These are phyloP conservation scores for Drosophila miranda DNA, from an alignment of 1,140 invertebrate genomes.

Conservation along the genomic window DNA sequence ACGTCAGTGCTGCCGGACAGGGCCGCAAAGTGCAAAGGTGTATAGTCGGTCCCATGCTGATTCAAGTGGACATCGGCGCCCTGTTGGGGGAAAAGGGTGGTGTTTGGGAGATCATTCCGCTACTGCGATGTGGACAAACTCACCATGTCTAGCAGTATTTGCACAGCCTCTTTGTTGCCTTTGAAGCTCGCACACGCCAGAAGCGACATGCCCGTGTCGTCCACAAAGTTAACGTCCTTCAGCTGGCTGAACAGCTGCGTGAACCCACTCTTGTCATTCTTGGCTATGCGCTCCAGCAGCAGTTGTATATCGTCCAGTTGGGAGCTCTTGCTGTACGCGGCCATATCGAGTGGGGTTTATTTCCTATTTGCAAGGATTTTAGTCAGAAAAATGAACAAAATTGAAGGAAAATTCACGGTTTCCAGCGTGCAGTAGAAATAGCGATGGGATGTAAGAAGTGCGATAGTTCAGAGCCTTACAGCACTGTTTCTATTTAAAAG, in stretches of 20 bases:
- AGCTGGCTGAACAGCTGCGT: too few relatives aligned
- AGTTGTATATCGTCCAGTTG: conserved; percentile 83
- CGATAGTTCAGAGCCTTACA: conserved; percentile 2
- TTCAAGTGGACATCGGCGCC: conserved; percentile 96
- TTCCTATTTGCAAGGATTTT: conserved; percentile 5
- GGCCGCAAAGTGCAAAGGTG: conserved; percentile 97
- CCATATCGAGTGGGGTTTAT: conserved; percentile 37
- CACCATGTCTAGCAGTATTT: too few relatives aligned
- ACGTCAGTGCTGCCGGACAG: conserved; percentile 94
- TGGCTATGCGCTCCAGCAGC: too few relatives aligned
- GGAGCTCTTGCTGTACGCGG: conserved; percentile 53
- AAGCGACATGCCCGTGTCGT: too few relatives aligned
- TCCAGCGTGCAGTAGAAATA: conserved; percentile 26
- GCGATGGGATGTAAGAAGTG: background rate
- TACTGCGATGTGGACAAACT: conserved; percentile 41
- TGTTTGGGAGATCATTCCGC: background rate
- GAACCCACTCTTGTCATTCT: too few relatives aligned
- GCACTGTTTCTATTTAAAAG: too few relatives aligned
- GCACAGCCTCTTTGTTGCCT: too few relatives aligned
- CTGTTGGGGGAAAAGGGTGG: conserved; percentile 82
- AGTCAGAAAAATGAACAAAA: conserved; percentile 30
- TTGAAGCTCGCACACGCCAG: too few relatives aligned
- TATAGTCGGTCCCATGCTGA: conserved; percentile 95
- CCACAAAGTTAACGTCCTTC: too few relatives aligned
- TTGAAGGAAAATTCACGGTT: conserved; percentile 22